These are phyloP conservation scores for Sciurus vulgaris DNA, from an alignment of 2,797 vertebrate genomes.

Conservation along the genomic window DNA sequence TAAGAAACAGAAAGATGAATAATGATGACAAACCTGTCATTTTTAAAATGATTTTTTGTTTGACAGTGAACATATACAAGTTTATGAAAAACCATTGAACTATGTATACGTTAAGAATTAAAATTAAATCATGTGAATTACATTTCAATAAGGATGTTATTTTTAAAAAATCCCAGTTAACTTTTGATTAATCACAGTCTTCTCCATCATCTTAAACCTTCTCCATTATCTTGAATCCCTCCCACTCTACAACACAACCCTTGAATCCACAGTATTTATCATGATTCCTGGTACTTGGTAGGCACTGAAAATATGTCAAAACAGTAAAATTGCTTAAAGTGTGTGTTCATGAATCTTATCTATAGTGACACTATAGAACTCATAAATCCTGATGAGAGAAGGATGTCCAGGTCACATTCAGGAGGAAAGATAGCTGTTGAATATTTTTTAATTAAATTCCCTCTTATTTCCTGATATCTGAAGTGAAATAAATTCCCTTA, in stretches of 20 bases:
- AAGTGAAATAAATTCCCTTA: slow-evolving; percentile 22
- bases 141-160: not conserved
- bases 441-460: not conserved
- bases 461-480: not conserved
- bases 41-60: not conserved
- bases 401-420: not conserved
- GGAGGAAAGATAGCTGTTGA: not conserved
- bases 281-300: not conserved
- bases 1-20: not conserved
- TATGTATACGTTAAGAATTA: not conserved
- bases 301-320: not conserved
- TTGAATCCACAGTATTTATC: not conserved
- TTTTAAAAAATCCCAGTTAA: not conserved
- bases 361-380: not conserved
- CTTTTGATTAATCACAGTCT: not conserved
- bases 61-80: not conserved
- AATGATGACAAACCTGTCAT: not conserved
- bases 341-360: not conserved
- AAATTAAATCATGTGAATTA: not conserved
- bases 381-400: not conserved
- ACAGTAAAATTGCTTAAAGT: not conserved
- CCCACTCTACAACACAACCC: not conserved
- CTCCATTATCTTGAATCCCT: not conserved
- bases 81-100: not conserved
- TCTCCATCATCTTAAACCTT: not conserved